Percentiles rank a stretch among this genome's conserved stretches.
Evolutionary conservation across 2,888 invertebrate species (phyloP).

Genomic region (Meiosimyza decipiens): DNA sequence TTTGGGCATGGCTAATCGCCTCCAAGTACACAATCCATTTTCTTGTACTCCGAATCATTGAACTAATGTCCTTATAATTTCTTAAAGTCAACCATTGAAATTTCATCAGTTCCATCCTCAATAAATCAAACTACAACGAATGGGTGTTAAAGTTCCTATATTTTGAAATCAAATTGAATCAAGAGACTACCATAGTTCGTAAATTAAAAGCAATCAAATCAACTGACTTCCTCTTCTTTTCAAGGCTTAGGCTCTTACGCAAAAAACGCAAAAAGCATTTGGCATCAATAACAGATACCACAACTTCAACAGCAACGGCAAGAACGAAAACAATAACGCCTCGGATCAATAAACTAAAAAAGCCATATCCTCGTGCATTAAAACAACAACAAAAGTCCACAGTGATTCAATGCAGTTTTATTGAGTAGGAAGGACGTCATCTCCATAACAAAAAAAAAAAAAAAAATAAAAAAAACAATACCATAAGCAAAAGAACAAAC

Average conservation of each 20-base stretch:
- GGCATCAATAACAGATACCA: conserved; percentile 6
- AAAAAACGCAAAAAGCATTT: conserved; percentile 5
- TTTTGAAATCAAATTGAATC: too few species aligned
- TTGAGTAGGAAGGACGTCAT: conserved; percentile 21
- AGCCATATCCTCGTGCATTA: conserved; percentile 9
- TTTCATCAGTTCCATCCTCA: too few species aligned
- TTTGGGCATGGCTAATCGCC: too few species aligned
- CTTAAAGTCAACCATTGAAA: too few species aligned
- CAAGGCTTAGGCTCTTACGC: neutral
- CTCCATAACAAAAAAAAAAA: neutral
- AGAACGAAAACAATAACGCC: conserved; percentile 35
- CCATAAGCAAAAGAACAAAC: conserved; percentile 31
- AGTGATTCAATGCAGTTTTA: conserved; percentile 16
- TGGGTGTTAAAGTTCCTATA: too few species aligned
- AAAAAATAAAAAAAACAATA: neutral
- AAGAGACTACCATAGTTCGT: neutral
- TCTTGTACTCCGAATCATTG: too few species aligned
- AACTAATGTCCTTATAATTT: too few species aligned
- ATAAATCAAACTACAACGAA: too few species aligned
- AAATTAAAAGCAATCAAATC: conserved; percentile 35
- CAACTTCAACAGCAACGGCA: conserved; percentile 37
- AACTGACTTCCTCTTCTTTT: conserved; percentile 11
- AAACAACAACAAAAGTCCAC: conserved; percentile 11
- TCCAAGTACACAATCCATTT: too few species aligned
- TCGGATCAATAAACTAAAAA: conserved; percentile 34